These are phyloP conservation scores for Cancer borealis DNA, from an alignment of 2,888 invertebrate species.

Conservation along the genomic window DNA sequence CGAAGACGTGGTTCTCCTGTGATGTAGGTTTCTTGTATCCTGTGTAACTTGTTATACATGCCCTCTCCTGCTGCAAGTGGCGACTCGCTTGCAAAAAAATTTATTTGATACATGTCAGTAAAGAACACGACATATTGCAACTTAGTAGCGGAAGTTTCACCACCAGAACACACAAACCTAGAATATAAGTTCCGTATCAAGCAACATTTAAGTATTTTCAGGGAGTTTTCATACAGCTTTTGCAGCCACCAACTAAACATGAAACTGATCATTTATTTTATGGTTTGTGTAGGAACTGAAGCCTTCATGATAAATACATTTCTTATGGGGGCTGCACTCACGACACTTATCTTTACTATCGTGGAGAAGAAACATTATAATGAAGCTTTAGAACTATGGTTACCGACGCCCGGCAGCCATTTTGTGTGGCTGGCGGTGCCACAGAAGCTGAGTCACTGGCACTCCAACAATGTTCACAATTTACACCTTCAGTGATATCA, in stretches of 20 bases:
- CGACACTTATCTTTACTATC: neutral
- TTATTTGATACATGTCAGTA: neutral
- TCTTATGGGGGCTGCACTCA: neutral
- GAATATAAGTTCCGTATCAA: neutral
- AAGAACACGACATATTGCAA: neutral
- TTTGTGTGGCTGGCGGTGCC: conserved; percentile 25
- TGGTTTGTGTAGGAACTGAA: neutral
- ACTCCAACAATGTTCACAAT: too few species aligned
- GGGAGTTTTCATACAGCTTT: neutral
- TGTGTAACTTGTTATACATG: neutral
- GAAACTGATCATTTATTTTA: neutral
- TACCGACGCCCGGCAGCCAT: neutral
- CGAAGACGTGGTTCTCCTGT: too few species aligned
- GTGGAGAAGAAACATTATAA: neutral
- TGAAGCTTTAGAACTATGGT: neutral
- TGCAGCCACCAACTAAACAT: neutral
- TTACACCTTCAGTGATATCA: too few species aligned
- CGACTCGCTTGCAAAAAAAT: neutral
- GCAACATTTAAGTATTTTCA: neutral
- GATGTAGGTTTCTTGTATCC: conserved; percentile 7
- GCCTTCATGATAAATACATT: neutral
- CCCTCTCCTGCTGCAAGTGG: neutral
- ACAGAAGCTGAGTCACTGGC: neutral
- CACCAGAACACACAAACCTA: neutral
- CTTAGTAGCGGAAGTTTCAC: neutral